Conservation (phyloP, 2,113 vertebrate genomes). For the Sakesphorus luctuosus region DNA sequence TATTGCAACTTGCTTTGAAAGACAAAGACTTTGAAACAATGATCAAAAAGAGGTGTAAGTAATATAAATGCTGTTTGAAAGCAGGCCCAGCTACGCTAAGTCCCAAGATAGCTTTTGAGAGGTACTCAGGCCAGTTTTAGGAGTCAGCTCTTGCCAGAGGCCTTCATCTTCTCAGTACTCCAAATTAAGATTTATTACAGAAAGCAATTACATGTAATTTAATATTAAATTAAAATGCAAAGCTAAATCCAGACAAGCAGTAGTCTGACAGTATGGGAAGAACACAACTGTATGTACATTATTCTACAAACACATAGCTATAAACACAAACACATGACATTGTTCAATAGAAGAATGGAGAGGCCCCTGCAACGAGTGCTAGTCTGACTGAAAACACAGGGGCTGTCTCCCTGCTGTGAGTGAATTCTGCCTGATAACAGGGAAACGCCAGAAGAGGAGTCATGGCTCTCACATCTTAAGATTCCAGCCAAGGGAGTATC, state of each 20-base stretch:
- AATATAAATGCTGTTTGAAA: background rate
- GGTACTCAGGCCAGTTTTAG: background rate
- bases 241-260: constrained; percentile 14
- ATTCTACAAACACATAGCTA: background rate
- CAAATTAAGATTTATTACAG: constrained; percentile 20
- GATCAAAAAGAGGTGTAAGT: background rate
- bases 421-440: background rate
- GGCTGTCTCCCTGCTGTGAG: background rate
- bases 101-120: background rate
- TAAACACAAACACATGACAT: background rate
- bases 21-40: background rate
- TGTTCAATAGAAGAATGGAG: background rate
- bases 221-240: constrained; percentile 38
- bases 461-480: background rate
- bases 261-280: background rate
- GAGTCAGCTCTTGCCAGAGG: constrained; percentile 11
- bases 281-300: background rate
- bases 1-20: background rate
- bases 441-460: background rate
- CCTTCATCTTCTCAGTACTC: background rate
- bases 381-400: background rate
- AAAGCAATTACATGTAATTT: constrained; percentile 34
- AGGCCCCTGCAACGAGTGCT: background rate
- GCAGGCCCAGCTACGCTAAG: background rate
- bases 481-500: background rate